Percentiles rank a stretch among this genome's conserved stretches.
phyloP scores from a whole-genome alignment of 1,140 invertebrate species.

The Nasonia vitripennis region DNA sequence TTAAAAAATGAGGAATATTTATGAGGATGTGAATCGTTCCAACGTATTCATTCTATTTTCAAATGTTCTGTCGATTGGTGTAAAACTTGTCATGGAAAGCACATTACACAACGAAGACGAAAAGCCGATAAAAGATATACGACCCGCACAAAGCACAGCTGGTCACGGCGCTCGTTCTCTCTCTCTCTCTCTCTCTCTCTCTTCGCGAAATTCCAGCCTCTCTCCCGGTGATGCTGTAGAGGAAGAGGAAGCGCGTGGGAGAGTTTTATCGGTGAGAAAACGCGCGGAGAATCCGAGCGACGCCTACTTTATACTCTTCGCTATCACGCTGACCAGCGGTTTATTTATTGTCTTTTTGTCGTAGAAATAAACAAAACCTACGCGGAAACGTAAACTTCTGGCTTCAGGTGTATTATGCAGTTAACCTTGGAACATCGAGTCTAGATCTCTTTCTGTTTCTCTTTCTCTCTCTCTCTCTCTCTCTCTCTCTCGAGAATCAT shows the following conservation, averaged over 20 bases:
- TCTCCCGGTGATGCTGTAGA: not conserved
- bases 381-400: not conserved
- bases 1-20: too few relatives aligned
- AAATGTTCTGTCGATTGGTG: too few relatives aligned
- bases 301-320: not conserved
- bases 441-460: too few relatives aligned
- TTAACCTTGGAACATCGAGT: not conserved
- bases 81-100: too few relatives aligned
- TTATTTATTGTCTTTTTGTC: not conserved
- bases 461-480: too few relatives aligned
- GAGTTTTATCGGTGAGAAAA: constrained; percentile 20
- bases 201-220: constrained; percentile 6
- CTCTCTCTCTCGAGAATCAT: constrained; percentile 56
- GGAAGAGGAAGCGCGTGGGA: constrained; percentile 17
- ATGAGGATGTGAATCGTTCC: too few relatives aligned
- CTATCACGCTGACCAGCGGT: not conserved
- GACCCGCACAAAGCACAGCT: too few relatives aligned
- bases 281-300: not conserved
- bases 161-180: too few relatives aligned
- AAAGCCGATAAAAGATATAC: too few relatives aligned
- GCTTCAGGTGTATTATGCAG: not conserved
- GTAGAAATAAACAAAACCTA: not conserved
- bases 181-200: not conserved
- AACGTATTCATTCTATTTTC: too few relatives aligned
- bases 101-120: too few relatives aligned